Evolutionary conservation across 1,140 invertebrate genomes (phyloP).

Genomic region (Bombyx mandarina): DNA sequence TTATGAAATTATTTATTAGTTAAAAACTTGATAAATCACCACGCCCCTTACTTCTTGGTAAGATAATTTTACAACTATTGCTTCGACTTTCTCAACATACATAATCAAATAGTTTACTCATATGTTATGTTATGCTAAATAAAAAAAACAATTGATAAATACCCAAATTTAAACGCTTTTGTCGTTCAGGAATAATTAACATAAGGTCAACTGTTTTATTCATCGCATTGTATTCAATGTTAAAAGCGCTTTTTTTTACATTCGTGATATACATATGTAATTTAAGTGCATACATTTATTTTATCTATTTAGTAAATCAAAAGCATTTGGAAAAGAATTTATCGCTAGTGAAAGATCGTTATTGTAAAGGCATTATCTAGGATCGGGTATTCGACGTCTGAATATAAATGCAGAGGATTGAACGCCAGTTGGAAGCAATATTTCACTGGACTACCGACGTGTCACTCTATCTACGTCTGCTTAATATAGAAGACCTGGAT

Average conservation of each 20-base stretch:
- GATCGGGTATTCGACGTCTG: slow-evolving; percentile 38
- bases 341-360: slow-evolving; percentile 46
- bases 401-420: slow-evolving; percentile 52
- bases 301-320: slow-evolving; percentile 30
- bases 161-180: neutral
- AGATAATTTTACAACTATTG: too few species aligned
- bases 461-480: too few species aligned
- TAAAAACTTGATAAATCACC: too few species aligned
- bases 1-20: too few species aligned
- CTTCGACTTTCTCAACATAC: too few species aligned
- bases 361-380: slow-evolving; percentile 60
- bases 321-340: slow-evolving; percentile 38
- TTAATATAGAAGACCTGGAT: too few species aligned
- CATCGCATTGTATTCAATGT: slow-evolving; percentile 11
- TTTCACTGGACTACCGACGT: too few species aligned
- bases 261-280: slow-evolving; percentile 15
- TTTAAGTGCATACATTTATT: slow-evolving; percentile 15
- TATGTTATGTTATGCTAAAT: too few species aligned
- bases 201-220: neutral
- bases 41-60: too few species aligned
- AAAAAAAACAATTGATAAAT: too few species aligned
- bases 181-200: neutral
- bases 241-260: slow-evolving; percentile 12
- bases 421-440: too few species aligned
- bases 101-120: too few species aligned